Evolutionary conservation across 2,113 vertebrate genomes (phyloP), one percentile per base, ranked within the genome.

Genomic region (Peromyscus californicus): DNA sequence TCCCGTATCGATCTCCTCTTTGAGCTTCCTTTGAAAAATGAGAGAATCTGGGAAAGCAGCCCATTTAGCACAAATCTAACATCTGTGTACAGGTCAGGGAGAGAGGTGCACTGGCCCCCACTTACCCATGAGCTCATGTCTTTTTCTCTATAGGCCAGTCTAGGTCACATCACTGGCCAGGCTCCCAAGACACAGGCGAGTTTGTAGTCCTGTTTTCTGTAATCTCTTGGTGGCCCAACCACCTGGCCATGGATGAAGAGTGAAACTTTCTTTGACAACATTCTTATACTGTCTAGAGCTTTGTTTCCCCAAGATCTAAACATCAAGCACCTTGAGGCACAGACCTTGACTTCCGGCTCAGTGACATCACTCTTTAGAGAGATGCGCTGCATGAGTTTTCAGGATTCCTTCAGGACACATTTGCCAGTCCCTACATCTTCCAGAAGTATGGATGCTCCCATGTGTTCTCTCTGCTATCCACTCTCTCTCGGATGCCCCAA

Each of bases 21-120:
- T 65, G 5, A 89, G 24, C 12, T 63, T 86, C 48, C 75, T 67
- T 76, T 86, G 21, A 91, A 97, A 96, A 85, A 36, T 69, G 70
- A 88, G 74, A 75, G 54, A 93, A 87, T n/a, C 67, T 84, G 67
- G 61, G 5, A 54, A 11, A 12, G 0, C 33, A 51, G 2, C 24
- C 15, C 3, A 33, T 48, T 84, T 36, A 61, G n/a, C 54, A 42
- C 48, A 70, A 16, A 74, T 45, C 29, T 87, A 11, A 7, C 26
- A 10, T 54, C 61, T 54, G 7, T 39, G 4, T 16, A 76, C 0
- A 24, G 42, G 42, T 19, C 3, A 2, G 10, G 42, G 51, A 33
- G n/a, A 21, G 1, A 16, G 39, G 22, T 4, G 5, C 16, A n/a
- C 19, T 3, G 2, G 57, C 63, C 29, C 80, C 39, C 36, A 12